A percentile compares a stretch with the other conserved stretches of the same genome.
These are phyloP conservation scores for Apoda limacodes DNA, from an alignment of 2,888 invertebrate genomes.

Conservation along the genomic window DNA sequence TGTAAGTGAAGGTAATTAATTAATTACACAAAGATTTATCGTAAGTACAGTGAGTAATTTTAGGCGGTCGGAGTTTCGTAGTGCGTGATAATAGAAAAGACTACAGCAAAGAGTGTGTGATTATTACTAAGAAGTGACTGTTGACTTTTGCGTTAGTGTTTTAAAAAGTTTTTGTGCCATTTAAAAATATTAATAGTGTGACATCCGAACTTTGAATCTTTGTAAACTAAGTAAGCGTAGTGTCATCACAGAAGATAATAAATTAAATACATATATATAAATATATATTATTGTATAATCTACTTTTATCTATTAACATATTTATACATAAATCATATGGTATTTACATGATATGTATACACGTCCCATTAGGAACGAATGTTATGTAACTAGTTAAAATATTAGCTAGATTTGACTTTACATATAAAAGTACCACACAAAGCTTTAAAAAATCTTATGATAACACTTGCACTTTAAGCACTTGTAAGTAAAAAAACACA, in stretches of 20 bases:
- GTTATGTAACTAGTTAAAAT: slow-evolving; percentile 62
- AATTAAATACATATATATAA: slow-evolving; percentile 17
- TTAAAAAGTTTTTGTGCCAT: slow-evolving; percentile 69
- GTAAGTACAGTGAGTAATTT: slow-evolving; percentile 22
- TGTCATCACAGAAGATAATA: slow-evolving; percentile 63
- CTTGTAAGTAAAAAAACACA: slow-evolving; percentile 46
- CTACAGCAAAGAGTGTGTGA: slow-evolving; percentile 36
- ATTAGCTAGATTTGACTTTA: slow-evolving; percentile 60
- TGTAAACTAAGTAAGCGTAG: slow-evolving; percentile 59
- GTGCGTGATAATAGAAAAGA: slow-evolving; percentile 31
- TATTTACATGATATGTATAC: slow-evolving; percentile 70
- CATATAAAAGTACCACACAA: slow-evolving; percentile 64
- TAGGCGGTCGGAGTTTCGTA: slow-evolving; percentile 27
- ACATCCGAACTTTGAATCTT: slow-evolving; percentile 69
- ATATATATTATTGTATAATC: slow-evolving; percentile 59
- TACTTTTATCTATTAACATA: slow-evolving; percentile 63
- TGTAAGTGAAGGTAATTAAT: no score
- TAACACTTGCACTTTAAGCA: slow-evolving; percentile 66
- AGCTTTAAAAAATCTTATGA: slow-evolving; percentile 71
- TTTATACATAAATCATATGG: slow-evolving; percentile 66
- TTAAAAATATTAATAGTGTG: slow-evolving; percentile 65
- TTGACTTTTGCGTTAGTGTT: slow-evolving; percentile 68
- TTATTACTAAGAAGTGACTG: slow-evolving; percentile 49
- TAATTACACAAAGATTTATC: slow-evolving; percentile 22
- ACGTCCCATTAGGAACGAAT: slow-evolving; percentile 70